Percentiles rank a stretch among this genome's conserved stretches.
Conservation (phyloP, 2,797 vertebrate genomes). For the Characodon lateralis region DNA sequence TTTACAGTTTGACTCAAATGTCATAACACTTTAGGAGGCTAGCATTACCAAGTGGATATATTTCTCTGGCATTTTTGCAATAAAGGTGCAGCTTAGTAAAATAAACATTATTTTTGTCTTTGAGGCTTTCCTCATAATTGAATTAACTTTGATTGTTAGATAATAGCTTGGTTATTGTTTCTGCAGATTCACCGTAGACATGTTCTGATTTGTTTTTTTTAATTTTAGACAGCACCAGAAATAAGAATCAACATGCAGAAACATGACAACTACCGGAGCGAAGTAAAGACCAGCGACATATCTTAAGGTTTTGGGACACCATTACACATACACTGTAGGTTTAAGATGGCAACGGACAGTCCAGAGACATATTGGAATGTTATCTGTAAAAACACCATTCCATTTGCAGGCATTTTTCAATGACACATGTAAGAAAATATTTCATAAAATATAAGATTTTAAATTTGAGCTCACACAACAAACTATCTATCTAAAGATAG, state of each 20-base stretch:
- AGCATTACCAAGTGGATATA: neutral
- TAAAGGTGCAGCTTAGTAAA: neutral
- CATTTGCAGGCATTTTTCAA: neutral
- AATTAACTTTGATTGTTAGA: neutral
- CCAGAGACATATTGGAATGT: neutral
- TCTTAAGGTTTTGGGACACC: neutral
- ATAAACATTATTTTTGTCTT: neutral
- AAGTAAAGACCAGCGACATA: neutral
- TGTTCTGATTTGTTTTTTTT: neutral
- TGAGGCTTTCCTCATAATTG: neutral
- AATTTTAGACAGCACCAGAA: neutral
- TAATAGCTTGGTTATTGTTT: neutral
- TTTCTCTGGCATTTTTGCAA: neutral
- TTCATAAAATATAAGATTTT: neutral
- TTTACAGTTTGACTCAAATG: too few species aligned
- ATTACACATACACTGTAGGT: neutral
- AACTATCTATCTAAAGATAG: neutral
- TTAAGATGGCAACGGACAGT: neutral
- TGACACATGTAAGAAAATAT: neutral
- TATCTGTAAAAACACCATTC: neutral
- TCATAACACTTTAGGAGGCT: too few species aligned
- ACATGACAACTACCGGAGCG: too few species aligned
- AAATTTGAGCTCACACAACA: neutral
- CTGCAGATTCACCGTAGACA: neutral
- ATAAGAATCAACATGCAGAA: neutral